Conservation (phyloP, 2,797 vertebrate species). For the Distichodus sexfasciatus region DNA sequence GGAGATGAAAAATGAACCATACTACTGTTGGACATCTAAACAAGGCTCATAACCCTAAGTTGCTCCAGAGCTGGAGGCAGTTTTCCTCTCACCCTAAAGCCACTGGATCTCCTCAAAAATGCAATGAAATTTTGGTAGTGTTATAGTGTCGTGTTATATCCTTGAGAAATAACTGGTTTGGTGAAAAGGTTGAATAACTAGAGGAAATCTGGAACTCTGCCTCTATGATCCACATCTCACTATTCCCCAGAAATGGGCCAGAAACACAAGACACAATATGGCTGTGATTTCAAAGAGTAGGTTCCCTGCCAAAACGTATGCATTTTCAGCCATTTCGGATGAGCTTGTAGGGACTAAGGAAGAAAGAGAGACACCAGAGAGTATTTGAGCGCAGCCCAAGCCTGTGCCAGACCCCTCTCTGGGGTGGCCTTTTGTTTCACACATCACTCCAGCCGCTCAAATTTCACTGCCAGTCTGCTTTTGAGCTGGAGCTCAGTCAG, state of each 20-base stretch:
- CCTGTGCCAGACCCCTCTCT: neutral
- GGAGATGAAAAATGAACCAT: no score
- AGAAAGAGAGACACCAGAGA: neutral
- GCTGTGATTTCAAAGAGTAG: no score
- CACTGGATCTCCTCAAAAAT: no score
- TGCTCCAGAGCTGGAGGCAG: no score
- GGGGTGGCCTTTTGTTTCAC: slow-evolving; percentile 6
- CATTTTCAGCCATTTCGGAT: slow-evolving; percentile 3
- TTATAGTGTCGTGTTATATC: no score
- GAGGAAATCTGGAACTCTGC: neutral
- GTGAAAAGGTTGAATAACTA: neutral
- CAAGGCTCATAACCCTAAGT: no score
- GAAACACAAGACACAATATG: no score
- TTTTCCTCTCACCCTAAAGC: no score
- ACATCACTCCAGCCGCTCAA: neutral
- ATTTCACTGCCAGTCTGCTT: neutral
- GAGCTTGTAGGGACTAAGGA: neutral
- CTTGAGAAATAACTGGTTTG: no score
- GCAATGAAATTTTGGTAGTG: no score
- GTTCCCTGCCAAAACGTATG: neutral
- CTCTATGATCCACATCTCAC: neutral
- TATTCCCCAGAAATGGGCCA: neutral
- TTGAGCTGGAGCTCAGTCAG: neutral
- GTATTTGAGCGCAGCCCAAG: neutral
- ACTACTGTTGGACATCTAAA: no score